These are phyloP conservation scores for Oostethus manadensis DNA, from an alignment of 2,113 vertebrate species.

Conservation along the genomic window DNA sequence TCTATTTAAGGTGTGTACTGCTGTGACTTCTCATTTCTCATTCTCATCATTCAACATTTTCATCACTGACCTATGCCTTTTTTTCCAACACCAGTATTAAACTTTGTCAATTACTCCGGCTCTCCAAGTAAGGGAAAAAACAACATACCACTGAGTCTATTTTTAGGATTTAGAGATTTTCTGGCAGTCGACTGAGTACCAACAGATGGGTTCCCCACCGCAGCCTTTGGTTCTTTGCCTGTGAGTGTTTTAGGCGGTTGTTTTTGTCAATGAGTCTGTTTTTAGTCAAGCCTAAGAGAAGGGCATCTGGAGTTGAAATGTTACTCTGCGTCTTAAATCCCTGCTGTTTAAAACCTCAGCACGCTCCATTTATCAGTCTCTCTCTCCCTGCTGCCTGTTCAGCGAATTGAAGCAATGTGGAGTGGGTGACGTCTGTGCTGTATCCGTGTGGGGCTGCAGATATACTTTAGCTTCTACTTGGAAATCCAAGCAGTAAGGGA, in stretches of 20 bases:
- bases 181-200: conserved; percentile 6
- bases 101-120: not conserved
- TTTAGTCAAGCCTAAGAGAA: conserved; percentile 32
- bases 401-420: not conserved
- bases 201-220: conserved; percentile 46
- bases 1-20: too few relatives aligned
- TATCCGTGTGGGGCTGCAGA: not conserved
- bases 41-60: too few relatives aligned
- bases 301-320: conserved; percentile 37
- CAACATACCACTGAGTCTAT: conserved; percentile 23
- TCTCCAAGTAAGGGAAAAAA: conserved; percentile 9
- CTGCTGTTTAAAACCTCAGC: conserved; percentile 3
- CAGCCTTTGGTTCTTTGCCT: conserved; percentile 33
- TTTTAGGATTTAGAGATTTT: conserved; percentile 31
- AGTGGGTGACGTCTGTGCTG: not conserved
- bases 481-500: conserved; percentile 17
- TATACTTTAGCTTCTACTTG: not conserved
- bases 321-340: conserved; percentile 34
- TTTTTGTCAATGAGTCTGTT: conserved; percentile 44
- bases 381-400: too few relatives aligned
- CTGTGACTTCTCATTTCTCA: too few relatives aligned
- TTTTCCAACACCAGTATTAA: not conserved
- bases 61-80: too few relatives aligned
- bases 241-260: conserved; percentile 37
- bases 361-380: not conserved